Percentiles rank a stretch among this genome's conserved stretches.
phyloP scores from a whole-genome alignment of 2,797 vertebrate species.

The Oceanodroma leucorhoa region DNA sequence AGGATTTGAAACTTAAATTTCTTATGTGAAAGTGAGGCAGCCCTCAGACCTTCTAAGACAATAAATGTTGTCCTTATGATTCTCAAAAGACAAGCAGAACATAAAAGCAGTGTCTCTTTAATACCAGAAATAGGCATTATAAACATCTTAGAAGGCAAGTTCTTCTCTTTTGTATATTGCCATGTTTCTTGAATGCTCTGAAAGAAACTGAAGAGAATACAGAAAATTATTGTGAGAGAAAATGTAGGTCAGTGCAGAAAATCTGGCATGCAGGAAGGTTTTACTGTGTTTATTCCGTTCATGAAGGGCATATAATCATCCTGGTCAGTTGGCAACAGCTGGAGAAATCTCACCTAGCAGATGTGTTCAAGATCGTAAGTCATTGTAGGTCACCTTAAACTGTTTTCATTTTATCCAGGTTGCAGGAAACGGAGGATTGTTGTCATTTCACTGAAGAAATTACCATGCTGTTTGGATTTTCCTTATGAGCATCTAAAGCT shows the following conservation, averaged over 20 bases:
- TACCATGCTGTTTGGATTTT: neutral
- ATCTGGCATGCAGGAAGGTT: neutral
- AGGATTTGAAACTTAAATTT: neutral
- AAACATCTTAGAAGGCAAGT: neutral
- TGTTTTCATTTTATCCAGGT: neutral
- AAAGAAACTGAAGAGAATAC: neutral
- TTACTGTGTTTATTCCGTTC: neutral
- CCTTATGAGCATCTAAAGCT: neutral
- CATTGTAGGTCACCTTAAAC: neutral
- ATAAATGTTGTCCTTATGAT: neutral
- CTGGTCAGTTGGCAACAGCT: neutral
- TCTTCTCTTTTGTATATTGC: neutral
- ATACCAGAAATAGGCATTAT: neutral
- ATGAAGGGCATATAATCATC: neutral
- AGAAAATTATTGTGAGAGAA: neutral
- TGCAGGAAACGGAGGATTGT: neutral
- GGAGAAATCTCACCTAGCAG: neutral
- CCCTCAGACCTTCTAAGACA: neutral
- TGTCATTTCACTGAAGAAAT: neutral
- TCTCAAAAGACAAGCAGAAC: neutral
- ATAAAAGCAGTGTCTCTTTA: neutral
- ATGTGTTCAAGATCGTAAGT: neutral
- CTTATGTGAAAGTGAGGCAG: neutral
- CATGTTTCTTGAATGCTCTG: neutral
- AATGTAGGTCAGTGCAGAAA: neutral